These are phyloP conservation scores for Tetragonula clypearis DNA, from an alignment of 1,140 invertebrate species.

Conservation along the genomic window DNA sequence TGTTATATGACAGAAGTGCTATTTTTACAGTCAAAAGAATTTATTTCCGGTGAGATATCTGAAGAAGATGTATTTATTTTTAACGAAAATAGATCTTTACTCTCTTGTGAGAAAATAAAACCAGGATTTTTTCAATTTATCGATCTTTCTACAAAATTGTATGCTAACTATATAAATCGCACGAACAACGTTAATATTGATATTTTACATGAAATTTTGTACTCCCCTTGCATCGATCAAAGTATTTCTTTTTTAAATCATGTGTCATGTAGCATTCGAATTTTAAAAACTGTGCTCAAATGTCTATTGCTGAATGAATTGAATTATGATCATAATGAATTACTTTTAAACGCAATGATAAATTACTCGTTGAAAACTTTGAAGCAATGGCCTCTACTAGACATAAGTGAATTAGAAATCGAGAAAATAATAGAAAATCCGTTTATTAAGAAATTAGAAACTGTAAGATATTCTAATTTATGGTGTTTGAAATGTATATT, in stretches of 20 bases:
- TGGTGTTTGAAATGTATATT: constrained; percentile 36
- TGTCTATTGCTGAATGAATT: constrained; percentile 17
- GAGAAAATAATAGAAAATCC: constrained; percentile 16
- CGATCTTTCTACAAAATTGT: constrained; percentile 53
- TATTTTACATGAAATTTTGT: constrained; percentile 55
- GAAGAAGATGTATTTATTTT: constrained; percentile 1
- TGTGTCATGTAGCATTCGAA: constrained; percentile 15
- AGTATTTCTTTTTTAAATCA: constrained; percentile 61
- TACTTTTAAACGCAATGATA: constrained; percentile 46
- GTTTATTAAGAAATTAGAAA: constrained; percentile 11
- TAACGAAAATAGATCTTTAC: neutral
- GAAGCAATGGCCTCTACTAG: constrained; percentile 8
- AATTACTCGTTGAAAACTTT: constrained; percentile 48
- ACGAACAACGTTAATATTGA: constrained; percentile 29
- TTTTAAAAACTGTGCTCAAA: constrained; percentile 42
- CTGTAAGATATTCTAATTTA: neutral
- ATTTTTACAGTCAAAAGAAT: constrained; percentile 32
- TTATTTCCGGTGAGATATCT: neutral
- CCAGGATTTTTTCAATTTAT: constrained; percentile 73
- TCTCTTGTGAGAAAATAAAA: constrained; percentile 35
- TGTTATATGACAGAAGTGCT: constrained; percentile 54
- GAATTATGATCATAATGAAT: constrained; percentile 2
- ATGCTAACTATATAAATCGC: constrained; percentile 39
- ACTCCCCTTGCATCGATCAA: constrained; percentile 52
- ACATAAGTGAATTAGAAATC: constrained; percentile 17